Base-by-base conservation (phyloP, 2,113 vertebrate genomes). In the Myotis lucifugus region DNA sequence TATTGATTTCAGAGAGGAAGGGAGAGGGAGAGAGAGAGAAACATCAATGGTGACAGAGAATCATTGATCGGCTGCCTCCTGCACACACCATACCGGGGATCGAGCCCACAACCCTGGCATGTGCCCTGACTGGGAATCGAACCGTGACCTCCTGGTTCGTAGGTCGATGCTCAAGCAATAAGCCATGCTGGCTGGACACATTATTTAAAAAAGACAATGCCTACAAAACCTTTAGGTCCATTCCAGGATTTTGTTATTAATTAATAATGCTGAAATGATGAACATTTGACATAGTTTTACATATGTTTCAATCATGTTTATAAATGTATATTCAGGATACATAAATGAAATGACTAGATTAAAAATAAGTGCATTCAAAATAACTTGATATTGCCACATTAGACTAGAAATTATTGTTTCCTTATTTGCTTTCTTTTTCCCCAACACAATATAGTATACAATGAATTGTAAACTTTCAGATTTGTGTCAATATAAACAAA, bases 401-500 rank as follows among this genome's bases (percentile, higher is more conserved):
- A 18, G 10, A 79, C 23, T 85, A 21, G 46, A 84, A 88, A 87
- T 90, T 10, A 76, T 70, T 46, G 27, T 84, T 77, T 85, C 37
- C 25, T 79, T 85, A 27, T 61, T 92, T 25, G 11, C 6, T 74
- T 74, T 81, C 40, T 56, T 81, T 83, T 70, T 48, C 2, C 42
- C 29, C 82, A 37, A 52, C 9, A 83, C 13, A 54, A 61, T 72
- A 29, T 89, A 42, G 40, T 6, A 27, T 73, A 76, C 19, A 76
- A 34, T 66, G 29, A 93, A 93, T 61, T 91, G 67, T 2, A 76
- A 66, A 76, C 29, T 69, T 93, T 87, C 56, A 93, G 59, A 70
- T 52, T 10, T 76, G 3, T 77, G 67, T 69, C 21, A 82, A 61
- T 34, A 93, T 59, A 69, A 89, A 61, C 7, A 72, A 78, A 91